Base-by-base conservation (phyloP, 2,113 vertebrate species). In the Rutilus rutilus region DNA sequence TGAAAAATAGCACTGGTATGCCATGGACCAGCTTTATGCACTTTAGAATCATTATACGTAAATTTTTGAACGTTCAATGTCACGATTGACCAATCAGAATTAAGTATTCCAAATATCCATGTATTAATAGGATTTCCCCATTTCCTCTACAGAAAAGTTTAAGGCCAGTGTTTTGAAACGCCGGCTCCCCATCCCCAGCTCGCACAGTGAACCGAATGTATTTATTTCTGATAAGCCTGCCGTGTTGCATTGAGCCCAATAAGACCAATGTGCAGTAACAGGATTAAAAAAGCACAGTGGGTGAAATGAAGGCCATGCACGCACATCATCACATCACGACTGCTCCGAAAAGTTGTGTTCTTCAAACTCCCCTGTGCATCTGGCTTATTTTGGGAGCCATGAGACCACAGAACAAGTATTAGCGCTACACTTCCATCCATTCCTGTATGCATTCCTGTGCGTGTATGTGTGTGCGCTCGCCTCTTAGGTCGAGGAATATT, bases 201-300 rank as follows among this genome's bases (percentile, higher is more conserved):
- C 87, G 90, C 92, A 90, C 85, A 85, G 57, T 83, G 91, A 92
- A 92, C 78, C 65, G 91, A 86, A 89, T 89, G 91, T 91, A 91
- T 93, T 94, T 93, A 92, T 94, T 91, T 91, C 90, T 81, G 85
- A 91, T 93, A 94, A 93, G 93, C 91, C 77, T 87, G 88, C 74
- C 82, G 23, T 89, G 90, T 91, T 83, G 69, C 5, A 17, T 88
- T 85, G 89, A 92, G 91, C 90, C 90, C 88, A 88, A 60, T 90
- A 90, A 89, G 87, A 89, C 91, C 81, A 82, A 86, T 86, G 88
- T 89, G 84, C 75, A 60, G 85, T 92, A 92, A 90, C 88, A 85
- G 91, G 92, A 91, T 94, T 92, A 75, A 90, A 83, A 84, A 86
- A 90, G 86, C 79, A 83, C 84, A 78, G 82, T 76, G 86, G 92